Conservation (phyloP, 2,888 invertebrate genomes). For the Panorpa germanica region DNA sequence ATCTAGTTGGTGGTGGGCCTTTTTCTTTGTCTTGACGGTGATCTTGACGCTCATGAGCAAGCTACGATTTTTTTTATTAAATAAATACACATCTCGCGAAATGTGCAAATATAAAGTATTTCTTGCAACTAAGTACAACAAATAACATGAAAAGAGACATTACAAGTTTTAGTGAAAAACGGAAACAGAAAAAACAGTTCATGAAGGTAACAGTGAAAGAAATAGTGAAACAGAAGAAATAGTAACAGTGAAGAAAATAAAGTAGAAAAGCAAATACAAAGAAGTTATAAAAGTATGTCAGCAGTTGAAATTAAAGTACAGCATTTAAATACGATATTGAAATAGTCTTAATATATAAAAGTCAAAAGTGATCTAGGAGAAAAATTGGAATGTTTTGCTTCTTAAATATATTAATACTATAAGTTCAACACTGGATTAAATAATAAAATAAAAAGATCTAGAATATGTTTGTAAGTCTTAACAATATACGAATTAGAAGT, state of each 20-base stretch:
- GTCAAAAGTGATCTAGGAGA: background rate
- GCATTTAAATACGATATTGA: background rate
- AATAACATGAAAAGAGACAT: no score
- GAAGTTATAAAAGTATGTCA: background rate
- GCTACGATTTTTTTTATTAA: no score
- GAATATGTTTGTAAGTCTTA: conserved; percentile 8
- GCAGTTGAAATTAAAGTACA: conserved; percentile 1
- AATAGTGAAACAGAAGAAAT: no score
- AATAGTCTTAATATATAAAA: background rate
- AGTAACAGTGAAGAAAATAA: no score
- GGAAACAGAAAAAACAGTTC: no score
- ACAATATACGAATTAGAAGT: conserved; percentile 4
- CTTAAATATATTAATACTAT: conserved; percentile 2
- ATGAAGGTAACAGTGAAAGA: no score
- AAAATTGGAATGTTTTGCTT: conserved; percentile 6
- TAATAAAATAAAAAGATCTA: background rate
- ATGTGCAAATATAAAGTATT: no score
- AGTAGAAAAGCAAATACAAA: background rate
- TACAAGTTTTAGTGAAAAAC: no score
- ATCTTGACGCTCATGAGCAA: no score
- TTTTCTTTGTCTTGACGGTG: no score
- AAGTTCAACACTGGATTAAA: conserved; percentile 4
- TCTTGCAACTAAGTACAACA: no score
- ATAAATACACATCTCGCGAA: no score
- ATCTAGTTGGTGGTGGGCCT: conserved; percentile 11